phyloP scores from a whole-genome alignment of 2,113 vertebrate genomes.

The Aplodontia rufa region DNA sequence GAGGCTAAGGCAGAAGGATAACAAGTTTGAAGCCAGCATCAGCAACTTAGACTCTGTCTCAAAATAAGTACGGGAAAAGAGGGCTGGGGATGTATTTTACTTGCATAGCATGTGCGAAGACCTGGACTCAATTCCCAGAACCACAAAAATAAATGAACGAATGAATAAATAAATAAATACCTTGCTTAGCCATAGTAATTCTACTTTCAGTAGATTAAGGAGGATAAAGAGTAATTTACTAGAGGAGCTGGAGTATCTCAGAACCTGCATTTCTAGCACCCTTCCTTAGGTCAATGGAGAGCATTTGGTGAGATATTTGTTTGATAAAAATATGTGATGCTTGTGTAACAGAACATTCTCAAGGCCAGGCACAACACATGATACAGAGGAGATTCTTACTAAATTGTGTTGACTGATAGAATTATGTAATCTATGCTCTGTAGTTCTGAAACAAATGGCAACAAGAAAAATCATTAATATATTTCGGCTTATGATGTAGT shows the following conservation, averaged over 20 bases:
- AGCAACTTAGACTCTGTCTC: neutral
- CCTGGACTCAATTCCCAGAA: neutral
- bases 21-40: neutral
- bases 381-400: neutral
- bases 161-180: no score
- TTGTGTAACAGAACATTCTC: neutral
- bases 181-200: neutral
- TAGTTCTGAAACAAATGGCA: neutral
- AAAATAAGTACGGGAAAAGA: neutral
- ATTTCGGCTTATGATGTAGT: neutral
- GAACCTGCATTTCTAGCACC: neutral
- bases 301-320: neutral
- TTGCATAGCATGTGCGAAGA: neutral
- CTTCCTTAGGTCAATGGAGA: neutral
- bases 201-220: neutral
- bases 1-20: neutral
- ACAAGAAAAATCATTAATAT: slow-evolving; percentile 23
- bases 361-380: neutral
- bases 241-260: neutral
- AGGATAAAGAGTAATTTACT: neutral
- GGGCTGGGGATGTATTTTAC: neutral
- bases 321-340: neutral
- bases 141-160: neutral
- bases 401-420: neutral
- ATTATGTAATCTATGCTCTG: neutral